phyloP scores from a whole-genome alignment of 2,113 vertebrate genomes.

The Orthonyx spaldingii region DNA sequence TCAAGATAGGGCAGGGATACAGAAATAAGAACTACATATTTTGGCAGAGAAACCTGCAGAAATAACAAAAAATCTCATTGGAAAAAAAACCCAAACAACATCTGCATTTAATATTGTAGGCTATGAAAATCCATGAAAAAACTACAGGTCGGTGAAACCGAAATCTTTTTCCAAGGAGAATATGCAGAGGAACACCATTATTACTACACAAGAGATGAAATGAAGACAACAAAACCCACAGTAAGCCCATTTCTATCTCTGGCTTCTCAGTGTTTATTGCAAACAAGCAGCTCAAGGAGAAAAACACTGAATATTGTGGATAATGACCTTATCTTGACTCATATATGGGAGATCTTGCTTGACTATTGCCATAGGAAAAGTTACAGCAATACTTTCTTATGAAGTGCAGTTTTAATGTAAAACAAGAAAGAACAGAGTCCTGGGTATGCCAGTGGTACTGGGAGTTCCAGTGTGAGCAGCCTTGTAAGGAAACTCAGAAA shows the following conservation, averaged over 20 bases:
- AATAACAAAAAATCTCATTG: not conserved
- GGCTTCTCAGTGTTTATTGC: not conserved
- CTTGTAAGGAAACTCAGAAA: not conserved
- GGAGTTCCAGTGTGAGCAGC: not conserved
- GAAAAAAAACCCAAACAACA: not conserved
- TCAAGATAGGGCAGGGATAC: not conserved
- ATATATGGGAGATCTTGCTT: not conserved
- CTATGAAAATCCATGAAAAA: not conserved
- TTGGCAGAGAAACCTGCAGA: not conserved
- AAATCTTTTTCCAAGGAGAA: not conserved
- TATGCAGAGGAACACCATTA: not conserved
- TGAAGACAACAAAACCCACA: not conserved
- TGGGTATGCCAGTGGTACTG: not conserved
- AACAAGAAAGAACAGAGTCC: not conserved
- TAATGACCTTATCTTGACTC: not conserved
- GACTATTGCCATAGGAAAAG: not conserved
- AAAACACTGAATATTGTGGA: not conserved
- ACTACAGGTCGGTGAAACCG: not conserved
- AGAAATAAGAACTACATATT: not conserved
- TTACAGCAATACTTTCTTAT: not conserved
- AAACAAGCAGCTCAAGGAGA: not conserved
- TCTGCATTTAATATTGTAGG: slow-evolving; percentile 33
- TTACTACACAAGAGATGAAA: not conserved
- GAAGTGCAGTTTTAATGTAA: not conserved
- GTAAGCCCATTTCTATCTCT: not conserved